Percentiles rank a stretch among this genome's conserved stretches.
Conservation (phyloP, 2,797 vertebrate species). For the Staurois parvus region DNA sequence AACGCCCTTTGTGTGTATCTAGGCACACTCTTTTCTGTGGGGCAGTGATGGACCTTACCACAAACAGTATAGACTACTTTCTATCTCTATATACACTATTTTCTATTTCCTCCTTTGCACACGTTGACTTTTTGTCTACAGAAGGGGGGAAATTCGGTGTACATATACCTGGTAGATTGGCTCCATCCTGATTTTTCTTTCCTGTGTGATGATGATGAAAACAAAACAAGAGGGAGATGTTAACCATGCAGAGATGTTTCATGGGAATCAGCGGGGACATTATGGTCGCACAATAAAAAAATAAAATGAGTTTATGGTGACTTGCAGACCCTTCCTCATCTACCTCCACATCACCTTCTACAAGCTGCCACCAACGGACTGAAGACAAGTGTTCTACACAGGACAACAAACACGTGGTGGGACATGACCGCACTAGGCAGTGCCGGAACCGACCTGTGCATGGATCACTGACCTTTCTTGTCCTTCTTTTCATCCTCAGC, state of each 20-base stretch:
- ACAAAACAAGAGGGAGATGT: constrained; percentile 67
- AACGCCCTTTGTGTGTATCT: too few species aligned
- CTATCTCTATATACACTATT: too few species aligned
- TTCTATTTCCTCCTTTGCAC: too few species aligned
- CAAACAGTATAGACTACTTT: too few species aligned
- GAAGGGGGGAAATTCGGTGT: not conserved
- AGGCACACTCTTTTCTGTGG: too few species aligned
- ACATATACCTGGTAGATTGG: constrained; percentile 90
- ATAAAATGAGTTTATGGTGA: not conserved
- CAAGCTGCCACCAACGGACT: not conserved
- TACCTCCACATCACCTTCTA: not conserved
- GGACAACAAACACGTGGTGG: not conserved
- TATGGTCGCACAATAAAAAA: not conserved
- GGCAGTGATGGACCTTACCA: too few species aligned
- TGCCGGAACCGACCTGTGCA: not conserved
- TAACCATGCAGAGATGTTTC: constrained; percentile 68
- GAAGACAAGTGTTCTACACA: not conserved
- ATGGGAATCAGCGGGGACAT: constrained; percentile 7
- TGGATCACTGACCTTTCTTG: constrained; percentile 90
- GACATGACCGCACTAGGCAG: not conserved
- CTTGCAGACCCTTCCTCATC: not conserved
- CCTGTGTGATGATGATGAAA: constrained; percentile 89
- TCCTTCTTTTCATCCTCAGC: constrained; percentile 97
- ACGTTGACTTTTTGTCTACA: not conserved
- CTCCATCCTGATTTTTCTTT: constrained; percentile 90